Percentiles rank a stretch among this genome's conserved stretches.
These are phyloP conservation scores for Lamellibrachia satsuma DNA, from an alignment of 2,888 invertebrate genomes.

Conservation along the genomic window DNA sequence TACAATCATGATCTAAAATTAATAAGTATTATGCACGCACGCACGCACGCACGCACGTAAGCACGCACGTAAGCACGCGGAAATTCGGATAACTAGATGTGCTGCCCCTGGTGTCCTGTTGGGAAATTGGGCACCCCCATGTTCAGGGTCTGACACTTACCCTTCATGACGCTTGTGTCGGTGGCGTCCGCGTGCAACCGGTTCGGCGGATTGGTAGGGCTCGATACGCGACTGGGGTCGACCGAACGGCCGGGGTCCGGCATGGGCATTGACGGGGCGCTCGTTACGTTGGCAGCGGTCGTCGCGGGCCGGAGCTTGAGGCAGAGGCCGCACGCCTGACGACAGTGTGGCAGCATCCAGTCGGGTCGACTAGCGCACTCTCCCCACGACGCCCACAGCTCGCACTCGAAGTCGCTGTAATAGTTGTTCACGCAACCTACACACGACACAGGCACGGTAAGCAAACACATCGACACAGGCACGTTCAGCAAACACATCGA, in stretches of 20 bases:
- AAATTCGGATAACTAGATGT: too few relatives aligned
- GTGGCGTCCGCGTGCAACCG: not conserved
- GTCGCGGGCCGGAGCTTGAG: not conserved
- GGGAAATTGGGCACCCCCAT: too few relatives aligned
- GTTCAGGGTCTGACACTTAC: not conserved
- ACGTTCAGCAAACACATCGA: too few relatives aligned
- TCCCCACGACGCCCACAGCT: conserved; percentile 55
- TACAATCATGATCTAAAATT: too few relatives aligned
- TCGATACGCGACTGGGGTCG: not conserved
- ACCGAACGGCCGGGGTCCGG: not conserved
- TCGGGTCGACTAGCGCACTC: conserved; percentile 53
- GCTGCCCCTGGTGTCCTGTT: too few relatives aligned
- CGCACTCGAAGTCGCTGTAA: conserved; percentile 51
- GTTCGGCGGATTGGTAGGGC: not conserved
- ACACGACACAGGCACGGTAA: not conserved
- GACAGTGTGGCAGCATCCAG: conserved; percentile 54
- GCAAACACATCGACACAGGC: too few relatives aligned
- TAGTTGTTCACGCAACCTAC: conserved; percentile 12
- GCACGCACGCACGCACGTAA: too few relatives aligned
- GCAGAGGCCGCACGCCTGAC: conserved; percentile 30
- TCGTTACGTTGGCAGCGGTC: not conserved
- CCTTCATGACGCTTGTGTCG: not conserved
- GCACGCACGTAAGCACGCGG: too few relatives aligned
- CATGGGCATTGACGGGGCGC: not conserved
- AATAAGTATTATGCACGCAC: too few relatives aligned